Evolutionary conservation across 35 echinoderm and acorn worm genomes (phyloP), one percentile per base, ranked within the genome.

Genomic region (Lytechinus pictus): DNA sequence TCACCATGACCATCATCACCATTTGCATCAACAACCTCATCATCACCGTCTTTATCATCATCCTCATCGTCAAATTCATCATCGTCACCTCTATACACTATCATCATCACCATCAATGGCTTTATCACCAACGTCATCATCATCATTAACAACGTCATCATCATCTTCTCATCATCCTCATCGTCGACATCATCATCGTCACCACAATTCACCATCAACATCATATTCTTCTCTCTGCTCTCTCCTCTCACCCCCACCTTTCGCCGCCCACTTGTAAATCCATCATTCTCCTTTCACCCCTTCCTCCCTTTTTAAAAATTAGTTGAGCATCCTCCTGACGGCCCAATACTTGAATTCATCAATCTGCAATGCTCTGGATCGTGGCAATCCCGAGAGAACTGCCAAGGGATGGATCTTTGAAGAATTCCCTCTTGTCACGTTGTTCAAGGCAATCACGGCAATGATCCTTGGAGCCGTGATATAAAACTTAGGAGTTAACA

Each of bases 261-360:
- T 52, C 10, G 3, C 88, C 14, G 5, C 88, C 28, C 12, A 5
- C 29, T 44, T 16, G 16, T 88, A 44, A 44, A 44, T 58, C n/a
- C 27, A 0, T 88, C 33, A 44, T 1, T 51, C 7, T 88, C 6
- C 27, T 88, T 88, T 3, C 27, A 51, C 27, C 33, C 33, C 33
- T 51, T 10, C 86, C 27, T 92, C 53, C 16, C 6, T 44, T 44
- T 44, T 44, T 44, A n/a, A 5, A 52, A 10, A 53, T 52, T 86
- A 98, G 97, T 94, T 98, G 28, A 86, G 89, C 86, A 88, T 95
- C 14, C 29, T 98, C 4, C n/a, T 98, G 44, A 93, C 92, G n/a
- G 92, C 96, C 24, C 92, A 97, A 28, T 96, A 97, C 89, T 72
- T 99, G 27, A 96, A 99, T 60, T 97, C 98, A 27, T 97, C 98